Percentiles rank a stretch among this genome's conserved stretches.
Conservation (phyloP, 2,888 invertebrate species). For the Sinopyrophorus schimmeli region DNA sequence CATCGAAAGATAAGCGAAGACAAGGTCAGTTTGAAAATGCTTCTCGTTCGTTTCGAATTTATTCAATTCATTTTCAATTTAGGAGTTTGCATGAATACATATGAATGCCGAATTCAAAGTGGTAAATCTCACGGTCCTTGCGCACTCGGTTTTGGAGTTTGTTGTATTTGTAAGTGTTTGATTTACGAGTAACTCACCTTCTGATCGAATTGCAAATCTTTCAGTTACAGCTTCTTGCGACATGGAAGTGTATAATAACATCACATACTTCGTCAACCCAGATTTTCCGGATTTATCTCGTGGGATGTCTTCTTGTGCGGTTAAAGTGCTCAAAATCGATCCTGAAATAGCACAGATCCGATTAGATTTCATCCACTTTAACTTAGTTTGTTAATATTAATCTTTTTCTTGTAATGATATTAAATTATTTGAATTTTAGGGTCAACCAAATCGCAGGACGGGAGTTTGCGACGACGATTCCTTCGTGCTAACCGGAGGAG, state of each 20-base stretch:
- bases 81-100: constrained; percentile 81
- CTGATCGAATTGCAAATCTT: constrained; percentile 4
- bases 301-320: constrained; percentile 68
- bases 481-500: constrained; percentile 65
- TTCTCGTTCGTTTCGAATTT: neutral
- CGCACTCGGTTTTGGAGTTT: constrained; percentile 82
- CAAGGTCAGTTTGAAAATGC: constrained; percentile 50
- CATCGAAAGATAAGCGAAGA: constrained; percentile 70
- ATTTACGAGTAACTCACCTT: constrained; percentile 11
- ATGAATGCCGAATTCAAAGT: constrained; percentile 78
- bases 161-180: constrained; percentile 77
- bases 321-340: constrained; percentile 75
- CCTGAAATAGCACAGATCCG: constrained; percentile 81
- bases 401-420: constrained; percentile 12
- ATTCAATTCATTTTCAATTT: constrained; percentile 32
- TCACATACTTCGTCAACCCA: constrained; percentile 82
- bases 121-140: constrained; percentile 75
- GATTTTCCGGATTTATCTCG: constrained; percentile 77
- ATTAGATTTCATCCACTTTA: constrained; percentile 82
- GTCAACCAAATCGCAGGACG: constrained; percentile 78
- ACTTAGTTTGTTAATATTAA: constrained; percentile 63
- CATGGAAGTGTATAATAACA: constrained; percentile 72
- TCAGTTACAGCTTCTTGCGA: constrained; percentile 78
- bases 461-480: constrained; percentile 80
- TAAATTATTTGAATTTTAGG: constrained; percentile 58